Percentiles rank a stretch among this genome's conserved stretches.
These are phyloP conservation scores for Hypselothyrea guttata DNA, from an alignment of 2,888 invertebrate species.

Conservation along the genomic window DNA sequence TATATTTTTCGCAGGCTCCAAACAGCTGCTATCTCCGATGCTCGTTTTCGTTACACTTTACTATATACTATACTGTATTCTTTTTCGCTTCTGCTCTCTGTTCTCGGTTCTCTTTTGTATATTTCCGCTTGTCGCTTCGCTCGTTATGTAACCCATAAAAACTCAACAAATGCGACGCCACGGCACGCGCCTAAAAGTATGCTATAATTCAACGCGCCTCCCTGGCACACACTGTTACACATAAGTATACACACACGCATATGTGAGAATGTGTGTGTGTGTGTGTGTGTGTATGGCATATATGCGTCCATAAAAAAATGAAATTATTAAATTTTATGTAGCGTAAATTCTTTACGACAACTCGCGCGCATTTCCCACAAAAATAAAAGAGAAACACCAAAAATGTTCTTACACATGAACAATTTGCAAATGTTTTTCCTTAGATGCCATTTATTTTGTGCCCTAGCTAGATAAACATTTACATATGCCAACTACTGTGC, in stretches of 20 bases:
- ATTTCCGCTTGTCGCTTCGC: conserved; percentile 63
- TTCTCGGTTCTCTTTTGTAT: conserved; percentile 27
- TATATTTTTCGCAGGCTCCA: conserved; percentile 32
- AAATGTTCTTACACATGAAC: conserved; percentile 63
- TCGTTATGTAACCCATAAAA: conserved; percentile 76
- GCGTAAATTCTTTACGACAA: conserved; percentile 78
- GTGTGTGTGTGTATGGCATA: conserved; percentile 35
- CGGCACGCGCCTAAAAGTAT: conserved; percentile 77
- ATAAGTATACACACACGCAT: conserved; percentile 12
- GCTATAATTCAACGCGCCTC: conserved; percentile 68
- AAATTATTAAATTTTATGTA: conserved; percentile 81
- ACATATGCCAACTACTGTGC: conserved; percentile 40
- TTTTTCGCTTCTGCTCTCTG: background rate
- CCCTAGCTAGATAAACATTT: conserved; percentile 11
- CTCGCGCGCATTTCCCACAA: conserved; percentile 15
- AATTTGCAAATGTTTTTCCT: conserved; percentile 46
- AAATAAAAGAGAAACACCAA: conserved; percentile 24
- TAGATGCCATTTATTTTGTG: conserved; percentile 1
- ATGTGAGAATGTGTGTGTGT: conserved; percentile 4
- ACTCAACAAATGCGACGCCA: conserved; percentile 69
- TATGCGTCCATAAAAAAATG: conserved; percentile 65
- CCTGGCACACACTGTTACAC: conserved; percentile 8
- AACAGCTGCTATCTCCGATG: conserved; percentile 28
- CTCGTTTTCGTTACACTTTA: too few relatives aligned
- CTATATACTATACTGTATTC: too few relatives aligned